Evolutionary conservation across 2,888 invertebrate species (phyloP), one percentile per base, ranked within the genome.

Genomic region (Acleris cristana): DNA sequence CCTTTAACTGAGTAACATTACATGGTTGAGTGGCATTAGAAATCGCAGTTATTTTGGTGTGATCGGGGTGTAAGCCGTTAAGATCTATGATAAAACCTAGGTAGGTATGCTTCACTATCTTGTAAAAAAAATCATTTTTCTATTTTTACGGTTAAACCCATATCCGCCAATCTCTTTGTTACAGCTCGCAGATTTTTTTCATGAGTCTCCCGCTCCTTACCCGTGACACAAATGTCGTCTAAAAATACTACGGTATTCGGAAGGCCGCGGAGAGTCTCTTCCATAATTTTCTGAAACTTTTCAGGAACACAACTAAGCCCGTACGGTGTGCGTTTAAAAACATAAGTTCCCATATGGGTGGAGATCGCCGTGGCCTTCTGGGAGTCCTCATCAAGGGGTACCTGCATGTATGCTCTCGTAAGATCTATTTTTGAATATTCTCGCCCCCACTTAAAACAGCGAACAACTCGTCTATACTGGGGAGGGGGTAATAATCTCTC

Each of bases 391-490:
- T 59, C 40, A n/a, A 74, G 66, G 19, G 69, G n/a, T 10, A 68
- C 48, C 59, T 78, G 76, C 65, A 72, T 60, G 59, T 76, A 78
- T 0, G 75, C 74, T 12, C 72, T 66, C 0, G 61, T 64, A 3
- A 75, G 51, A 58, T 76, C 76, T 21, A 76, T 72, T 72, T 76
- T 78, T 23, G 76, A 70, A 60, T 56, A 78, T 18, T 70, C 52
- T 34, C 73, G 66, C 0, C 74, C 75, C 71, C 71, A 66, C 74
- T 75, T 4, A 77, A 55, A 6, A 62, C 64, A 0, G 76, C 74
- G 51, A 64, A 69, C 57, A 65, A 6, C 58, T 10, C 16, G 8
- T 30, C 30, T 8, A 30, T 30, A 7, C 30, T 7, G 30, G 30
- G 30, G 30, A 30, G 30, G 30, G 64, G 69, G 23, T 65, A 69